These are phyloP conservation scores for Neodiprion lecontei DNA, from an alignment of 1,140 invertebrate species.

Conservation along the genomic window DNA sequence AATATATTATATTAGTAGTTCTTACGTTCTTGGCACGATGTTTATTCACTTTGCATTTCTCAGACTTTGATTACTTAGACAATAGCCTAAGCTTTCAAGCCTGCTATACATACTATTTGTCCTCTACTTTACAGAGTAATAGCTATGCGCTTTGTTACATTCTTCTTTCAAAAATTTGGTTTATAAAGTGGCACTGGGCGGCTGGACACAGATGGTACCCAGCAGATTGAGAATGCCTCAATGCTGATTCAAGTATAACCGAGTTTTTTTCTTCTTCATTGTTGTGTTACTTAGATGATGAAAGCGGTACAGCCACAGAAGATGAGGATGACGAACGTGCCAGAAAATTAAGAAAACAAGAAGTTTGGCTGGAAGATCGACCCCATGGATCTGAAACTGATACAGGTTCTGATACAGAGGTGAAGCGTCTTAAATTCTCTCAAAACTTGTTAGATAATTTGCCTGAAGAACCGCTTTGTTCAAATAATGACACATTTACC, in stretches of 20 bases:
- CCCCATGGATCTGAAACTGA: slow-evolving; percentile 68
- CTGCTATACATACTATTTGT: too few relatives aligned
- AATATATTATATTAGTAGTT: too few relatives aligned
- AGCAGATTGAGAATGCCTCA: slow-evolving; percentile 58
- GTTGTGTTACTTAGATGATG: slow-evolving; percentile 63
- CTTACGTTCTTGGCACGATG: too few relatives aligned
- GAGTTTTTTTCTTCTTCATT: slow-evolving; percentile 1
- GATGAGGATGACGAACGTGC: slow-evolving; percentile 74
- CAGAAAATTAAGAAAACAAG: slow-evolving; percentile 70
- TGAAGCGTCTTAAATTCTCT: slow-evolving; percentile 59
- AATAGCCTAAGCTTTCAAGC: too few relatives aligned
- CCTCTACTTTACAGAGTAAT: too few relatives aligned
- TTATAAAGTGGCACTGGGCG: slow-evolving; percentile 22
- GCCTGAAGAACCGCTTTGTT: slow-evolving; percentile 25
- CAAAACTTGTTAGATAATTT: slow-evolving; percentile 39
- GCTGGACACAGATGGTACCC: slow-evolving; percentile 51
- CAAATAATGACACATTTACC: neutral
- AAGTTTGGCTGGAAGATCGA: slow-evolving; percentile 71
- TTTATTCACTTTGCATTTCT: too few relatives aligned
- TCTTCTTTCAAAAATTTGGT: too few relatives aligned
- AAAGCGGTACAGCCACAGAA: slow-evolving; percentile 76
- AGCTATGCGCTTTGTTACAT: too few relatives aligned
- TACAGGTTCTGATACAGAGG: slow-evolving; percentile 79
- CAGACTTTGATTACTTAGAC: too few relatives aligned
- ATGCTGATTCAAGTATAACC: slow-evolving; percentile 33